Conservation (phyloP, 2,797 vertebrate species). For the Brachyalestes nurse region DNA sequence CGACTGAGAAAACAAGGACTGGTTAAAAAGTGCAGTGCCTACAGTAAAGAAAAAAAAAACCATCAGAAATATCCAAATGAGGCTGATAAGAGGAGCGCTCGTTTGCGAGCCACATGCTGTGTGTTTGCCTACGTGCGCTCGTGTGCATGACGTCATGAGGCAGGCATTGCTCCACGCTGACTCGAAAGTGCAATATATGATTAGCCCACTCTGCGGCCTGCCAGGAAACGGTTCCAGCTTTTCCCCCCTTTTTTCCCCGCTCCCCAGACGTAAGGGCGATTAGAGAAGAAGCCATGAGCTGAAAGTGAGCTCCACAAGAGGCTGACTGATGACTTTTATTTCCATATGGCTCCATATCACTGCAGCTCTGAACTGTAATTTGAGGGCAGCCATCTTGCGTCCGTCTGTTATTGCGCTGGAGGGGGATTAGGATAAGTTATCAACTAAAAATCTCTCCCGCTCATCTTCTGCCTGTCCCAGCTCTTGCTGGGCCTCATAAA, state of each 20-base stretch:
- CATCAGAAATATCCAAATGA: conserved; percentile 24
- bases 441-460: not conserved
- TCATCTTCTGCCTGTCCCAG: not conserved
- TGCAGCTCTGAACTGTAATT: conserved; percentile 59
- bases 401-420: conserved; percentile 32
- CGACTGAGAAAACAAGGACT: conserved; percentile 33
- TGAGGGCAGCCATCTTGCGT: conserved; percentile 55
- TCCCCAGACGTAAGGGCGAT: conserved; percentile 40
- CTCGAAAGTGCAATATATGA: conserved; percentile 39
- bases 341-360: conserved; percentile 44
- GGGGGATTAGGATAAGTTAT: conserved; percentile 14
- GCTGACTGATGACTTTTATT: conserved; percentile 41
- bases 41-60: conserved; percentile 45
- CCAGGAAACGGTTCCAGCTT: conserved; percentile 39
- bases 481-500: not conserved
- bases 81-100: not conserved
- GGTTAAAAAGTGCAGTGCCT: conserved; percentile 27
- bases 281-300: conserved; percentile 47
- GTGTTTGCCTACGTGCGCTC: conserved; percentile 25
- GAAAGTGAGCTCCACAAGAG: conserved; percentile 40
- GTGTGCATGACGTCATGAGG: conserved; percentile 23
- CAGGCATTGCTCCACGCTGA: conserved; percentile 26
- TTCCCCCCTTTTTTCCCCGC: conserved; percentile 22
- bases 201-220: conserved; percentile 30
- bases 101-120: not conserved